A percentile compares a stretch with the other conserved stretches of the same genome.
Conservation (phyloP, 2,113 vertebrate species). For the Litocranius walleri region DNA sequence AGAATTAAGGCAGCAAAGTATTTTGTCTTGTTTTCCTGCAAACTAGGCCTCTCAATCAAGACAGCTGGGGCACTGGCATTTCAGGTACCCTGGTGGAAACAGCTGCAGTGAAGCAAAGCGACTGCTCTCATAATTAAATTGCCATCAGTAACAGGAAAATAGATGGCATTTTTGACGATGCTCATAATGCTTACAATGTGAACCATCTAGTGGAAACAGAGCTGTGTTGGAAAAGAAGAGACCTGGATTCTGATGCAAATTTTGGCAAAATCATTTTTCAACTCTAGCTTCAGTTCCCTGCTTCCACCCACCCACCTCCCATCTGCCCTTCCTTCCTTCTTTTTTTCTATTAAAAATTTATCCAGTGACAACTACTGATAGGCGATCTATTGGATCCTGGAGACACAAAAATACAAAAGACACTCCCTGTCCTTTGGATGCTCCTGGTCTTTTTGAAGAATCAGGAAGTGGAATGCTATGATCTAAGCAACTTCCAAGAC, state of each 20-base stretch:
- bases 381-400: background rate
- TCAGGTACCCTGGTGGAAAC: conserved; percentile 13
- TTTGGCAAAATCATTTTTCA: background rate
- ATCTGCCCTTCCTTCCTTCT: background rate
- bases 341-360: background rate
- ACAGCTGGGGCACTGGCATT: background rate
- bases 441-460: background rate
- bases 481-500: background rate
- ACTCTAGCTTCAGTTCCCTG: background rate
- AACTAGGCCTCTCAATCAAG: background rate
- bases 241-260: background rate
- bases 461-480: background rate
- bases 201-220: background rate
- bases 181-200: background rate
- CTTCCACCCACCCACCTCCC: background rate
- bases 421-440: background rate
- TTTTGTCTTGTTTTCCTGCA: conserved; percentile 64
- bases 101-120: background rate
- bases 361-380: background rate
- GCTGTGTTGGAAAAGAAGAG: background rate
- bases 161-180: background rate
- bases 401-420: background rate
- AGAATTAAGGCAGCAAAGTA: conserved; percentile 68
- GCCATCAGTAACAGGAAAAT: background rate
- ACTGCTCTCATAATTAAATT: background rate